These are phyloP conservation scores for Lontra canadensis DNA, from an alignment of 2,113 vertebrate genomes.

Conservation along the genomic window DNA sequence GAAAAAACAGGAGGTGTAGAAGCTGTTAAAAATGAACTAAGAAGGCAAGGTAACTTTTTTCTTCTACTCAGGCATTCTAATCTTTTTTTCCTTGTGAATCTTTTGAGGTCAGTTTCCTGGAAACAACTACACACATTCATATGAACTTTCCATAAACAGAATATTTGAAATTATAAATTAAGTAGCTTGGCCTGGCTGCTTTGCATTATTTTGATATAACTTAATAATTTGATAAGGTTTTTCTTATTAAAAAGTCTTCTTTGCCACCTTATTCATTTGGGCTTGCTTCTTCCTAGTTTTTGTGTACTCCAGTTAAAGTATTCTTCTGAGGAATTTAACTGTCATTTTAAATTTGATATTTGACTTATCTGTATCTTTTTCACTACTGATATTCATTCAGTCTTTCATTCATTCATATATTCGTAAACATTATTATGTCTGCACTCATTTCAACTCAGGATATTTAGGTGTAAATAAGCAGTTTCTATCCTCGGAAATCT, in stretches of 20 bases:
- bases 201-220: background rate
- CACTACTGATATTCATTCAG: background rate
- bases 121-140: background rate
- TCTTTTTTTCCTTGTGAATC: constrained; percentile 8
- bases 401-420: background rate
- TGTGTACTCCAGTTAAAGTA: background rate
- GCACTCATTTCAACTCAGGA: background rate
- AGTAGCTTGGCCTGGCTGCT: background rate
- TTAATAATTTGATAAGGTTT: background rate
- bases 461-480: background rate
- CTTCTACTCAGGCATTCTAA: background rate
- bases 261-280: background rate
- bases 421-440: background rate
- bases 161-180: background rate
- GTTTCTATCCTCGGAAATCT: background rate
- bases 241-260: constrained; percentile 1
- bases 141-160: background rate
- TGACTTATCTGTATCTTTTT: constrained; percentile 4
- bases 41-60: constrained; percentile 92
- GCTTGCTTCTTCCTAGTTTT: background rate
- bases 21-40: constrained; percentile 97
- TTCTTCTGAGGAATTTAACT: constrained; percentile 21
- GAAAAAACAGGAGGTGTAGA: constrained; percentile 99
- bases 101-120: constrained; percentile 15
- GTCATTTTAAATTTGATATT: constrained; percentile 10